A percentile compares a stretch with the other conserved stretches of the same genome.
Evolutionary conservation across 2,888 invertebrate species (phyloP).

Genomic region (Andrena minutula): DNA sequence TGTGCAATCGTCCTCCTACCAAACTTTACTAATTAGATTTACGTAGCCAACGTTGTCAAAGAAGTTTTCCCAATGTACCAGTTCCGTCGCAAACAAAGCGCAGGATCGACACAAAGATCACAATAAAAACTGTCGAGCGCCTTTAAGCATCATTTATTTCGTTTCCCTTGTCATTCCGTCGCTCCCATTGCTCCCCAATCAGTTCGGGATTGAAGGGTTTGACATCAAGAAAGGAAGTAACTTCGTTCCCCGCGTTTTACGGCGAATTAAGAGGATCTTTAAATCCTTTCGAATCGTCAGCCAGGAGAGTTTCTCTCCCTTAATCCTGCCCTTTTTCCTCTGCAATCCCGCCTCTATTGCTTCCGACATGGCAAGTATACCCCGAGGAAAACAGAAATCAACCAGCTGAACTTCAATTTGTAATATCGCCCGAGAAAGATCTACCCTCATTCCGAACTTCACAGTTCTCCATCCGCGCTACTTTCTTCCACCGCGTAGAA

Average conservation of each 20-base stretch:
- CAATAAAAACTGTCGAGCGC: background rate
- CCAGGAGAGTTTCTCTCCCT: slow-evolving; percentile 6
- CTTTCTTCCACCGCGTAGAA: background rate
- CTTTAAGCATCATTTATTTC: slow-evolving; percentile 10
- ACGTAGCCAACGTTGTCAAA: too few species aligned
- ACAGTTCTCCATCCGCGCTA: background rate
- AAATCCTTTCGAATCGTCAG: slow-evolving; percentile 51
- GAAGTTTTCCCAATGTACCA: background rate
- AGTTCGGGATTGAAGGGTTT: slow-evolving; percentile 43
- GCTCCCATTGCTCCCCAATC: slow-evolving; percentile 25
- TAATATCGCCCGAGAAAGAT: background rate
- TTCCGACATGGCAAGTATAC: background rate
- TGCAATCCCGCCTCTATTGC: slow-evolving; percentile 34
- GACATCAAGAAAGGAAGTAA: slow-evolving; percentile 35
- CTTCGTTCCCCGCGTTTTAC: slow-evolving; percentile 51
- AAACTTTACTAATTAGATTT: too few species aligned
- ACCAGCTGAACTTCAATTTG: background rate
- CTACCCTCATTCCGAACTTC: background rate
- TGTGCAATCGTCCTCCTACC: too few species aligned
- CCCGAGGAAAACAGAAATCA: slow-evolving; percentile 23
- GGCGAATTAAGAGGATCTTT: slow-evolving; percentile 52
- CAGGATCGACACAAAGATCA: background rate
- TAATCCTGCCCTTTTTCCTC: slow-evolving; percentile 42
- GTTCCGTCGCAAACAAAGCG: background rate
- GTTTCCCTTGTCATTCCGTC: background rate